phyloP scores from a whole-genome alignment of 2,888 invertebrate species.

The Clostera curtula region DNA sequence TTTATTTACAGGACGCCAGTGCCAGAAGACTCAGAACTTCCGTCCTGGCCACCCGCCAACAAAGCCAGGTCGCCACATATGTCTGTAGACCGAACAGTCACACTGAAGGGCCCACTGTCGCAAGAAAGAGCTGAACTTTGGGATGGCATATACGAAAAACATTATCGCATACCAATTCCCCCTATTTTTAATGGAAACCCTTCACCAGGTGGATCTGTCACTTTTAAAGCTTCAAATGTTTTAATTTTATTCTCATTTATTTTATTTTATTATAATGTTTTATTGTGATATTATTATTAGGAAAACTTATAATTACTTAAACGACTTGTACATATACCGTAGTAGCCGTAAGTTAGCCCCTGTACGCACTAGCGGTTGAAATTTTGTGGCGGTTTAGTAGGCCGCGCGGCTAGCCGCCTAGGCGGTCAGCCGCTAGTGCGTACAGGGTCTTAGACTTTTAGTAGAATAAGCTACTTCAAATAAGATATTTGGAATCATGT shows the following conservation, averaged over 20 bases:
- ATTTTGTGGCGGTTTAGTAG: too few species aligned
- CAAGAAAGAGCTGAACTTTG: slow-evolving; percentile 23
- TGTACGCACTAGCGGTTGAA: too few species aligned
- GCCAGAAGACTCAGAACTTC: slow-evolving; percentile 20
- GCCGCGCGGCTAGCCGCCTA: too few species aligned
- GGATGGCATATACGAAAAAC: slow-evolving; percentile 24
- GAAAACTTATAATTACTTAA: too few species aligned
- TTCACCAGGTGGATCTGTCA: background rate
- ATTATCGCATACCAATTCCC: slow-evolving; percentile 16
- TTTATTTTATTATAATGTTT: too few species aligned
- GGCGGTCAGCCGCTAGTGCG: too few species aligned
- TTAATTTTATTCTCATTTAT: background rate
- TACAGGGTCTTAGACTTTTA: too few species aligned
- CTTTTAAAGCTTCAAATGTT: background rate
- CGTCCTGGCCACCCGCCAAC: slow-evolving; percentile 24
- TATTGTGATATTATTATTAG: too few species aligned
- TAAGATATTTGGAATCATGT: too few species aligned
- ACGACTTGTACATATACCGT: too few species aligned
- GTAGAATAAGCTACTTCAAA: too few species aligned
- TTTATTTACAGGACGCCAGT: slow-evolving; percentile 27
- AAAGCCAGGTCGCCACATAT: slow-evolving; percentile 22
- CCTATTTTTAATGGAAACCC: slow-evolving; percentile 8
- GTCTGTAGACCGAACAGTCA: slow-evolving; percentile 19
- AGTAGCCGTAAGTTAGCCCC: too few species aligned
- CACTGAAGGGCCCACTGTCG: slow-evolving; percentile 18